Conservation (phyloP, 2,797 vertebrate genomes). For the Tokudaia muenninki region DNA sequence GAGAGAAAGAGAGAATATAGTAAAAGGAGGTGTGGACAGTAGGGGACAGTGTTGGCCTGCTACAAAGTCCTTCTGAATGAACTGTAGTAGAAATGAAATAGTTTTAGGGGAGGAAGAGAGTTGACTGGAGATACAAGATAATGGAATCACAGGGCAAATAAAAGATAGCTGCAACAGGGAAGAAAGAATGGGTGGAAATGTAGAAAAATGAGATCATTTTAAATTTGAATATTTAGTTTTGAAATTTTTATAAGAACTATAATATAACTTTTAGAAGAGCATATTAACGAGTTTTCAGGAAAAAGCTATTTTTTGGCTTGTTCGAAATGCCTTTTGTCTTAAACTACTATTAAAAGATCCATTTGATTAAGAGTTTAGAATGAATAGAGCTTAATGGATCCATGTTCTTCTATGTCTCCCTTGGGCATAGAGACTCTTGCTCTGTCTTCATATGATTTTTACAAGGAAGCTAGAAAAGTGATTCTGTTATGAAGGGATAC, state of each 20-base stretch:
- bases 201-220: neutral
- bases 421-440: neutral
- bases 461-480: neutral
- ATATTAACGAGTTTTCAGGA: constrained; percentile 6
- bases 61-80: neutral
- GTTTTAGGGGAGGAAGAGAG: neutral
- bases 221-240: neutral
- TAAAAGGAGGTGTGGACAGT: neutral
- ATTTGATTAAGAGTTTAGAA: constrained; percentile 10
- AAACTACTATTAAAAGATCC: neutral
- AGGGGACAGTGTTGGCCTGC: neutral
- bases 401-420: neutral
- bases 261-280: neutral
- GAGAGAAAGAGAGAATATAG: too few species aligned
- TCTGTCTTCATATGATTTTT: neutral
- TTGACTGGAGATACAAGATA: neutral
- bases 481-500: neutral
- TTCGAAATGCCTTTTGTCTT: constrained; percentile 15
- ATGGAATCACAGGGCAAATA: neutral
- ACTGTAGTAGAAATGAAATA: neutral
- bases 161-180: neutral
- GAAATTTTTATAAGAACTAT: neutral
- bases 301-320: constrained; percentile 7
- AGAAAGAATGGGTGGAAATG: neutral
- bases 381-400: neutral